These are phyloP conservation scores for Nerophis ophidion DNA, from an alignment of 2,113 vertebrate genomes.

Conservation along the genomic window DNA sequence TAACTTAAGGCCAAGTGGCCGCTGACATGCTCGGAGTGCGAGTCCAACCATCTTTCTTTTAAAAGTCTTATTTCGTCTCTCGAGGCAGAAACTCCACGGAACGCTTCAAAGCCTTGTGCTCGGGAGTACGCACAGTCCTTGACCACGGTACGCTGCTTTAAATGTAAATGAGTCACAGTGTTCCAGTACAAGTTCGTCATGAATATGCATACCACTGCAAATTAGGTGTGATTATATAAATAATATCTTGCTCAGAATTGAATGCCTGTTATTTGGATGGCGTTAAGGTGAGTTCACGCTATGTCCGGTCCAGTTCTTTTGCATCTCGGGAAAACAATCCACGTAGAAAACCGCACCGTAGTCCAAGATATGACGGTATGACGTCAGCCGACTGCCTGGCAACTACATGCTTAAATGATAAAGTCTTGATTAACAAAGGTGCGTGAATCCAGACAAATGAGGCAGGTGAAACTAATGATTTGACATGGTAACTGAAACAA, in stretches of 20 bases:
- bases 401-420: no score
- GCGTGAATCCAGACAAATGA: no score
- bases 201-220: conserved; percentile 56
- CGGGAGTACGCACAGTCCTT: conserved; percentile 62
- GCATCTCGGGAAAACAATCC: no score
- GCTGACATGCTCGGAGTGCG: conserved; percentile 32
- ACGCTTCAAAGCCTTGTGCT: conserved; percentile 46
- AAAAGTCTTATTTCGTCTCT: conserved; percentile 33
- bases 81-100: conserved; percentile 55
- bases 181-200: conserved; percentile 59
- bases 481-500: no score
- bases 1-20: conserved; percentile 5
- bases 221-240: conserved; percentile 57
- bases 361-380: no score
- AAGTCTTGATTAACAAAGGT: no score
- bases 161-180: conserved; percentile 59
- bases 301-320: no score
- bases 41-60: conserved; percentile 30
- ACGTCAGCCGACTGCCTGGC: no score
- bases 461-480: no score
- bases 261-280: not conserved
- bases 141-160: conserved; percentile 62
- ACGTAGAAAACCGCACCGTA: no score
- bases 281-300: not conserved
- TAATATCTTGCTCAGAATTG: not conserved